Evolutionary conservation across 2,113 vertebrate genomes (phyloP).

Genomic region (Anarrhichthys ocellatus): DNA sequence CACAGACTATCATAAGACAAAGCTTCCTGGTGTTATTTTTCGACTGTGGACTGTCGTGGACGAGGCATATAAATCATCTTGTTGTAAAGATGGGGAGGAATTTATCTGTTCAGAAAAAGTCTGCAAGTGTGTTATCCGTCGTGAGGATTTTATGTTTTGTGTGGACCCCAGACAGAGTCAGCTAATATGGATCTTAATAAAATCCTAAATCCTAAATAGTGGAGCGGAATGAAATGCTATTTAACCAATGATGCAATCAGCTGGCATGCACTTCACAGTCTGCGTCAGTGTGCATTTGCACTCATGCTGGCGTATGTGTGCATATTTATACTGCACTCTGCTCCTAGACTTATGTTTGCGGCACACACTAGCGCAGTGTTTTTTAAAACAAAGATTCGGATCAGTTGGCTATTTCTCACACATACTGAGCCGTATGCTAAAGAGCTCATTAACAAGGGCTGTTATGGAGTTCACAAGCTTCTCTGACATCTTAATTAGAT

Average conservation of each 20-base stretch:
- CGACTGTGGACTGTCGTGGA: neutral
- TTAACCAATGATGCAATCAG: conserved; percentile 41
- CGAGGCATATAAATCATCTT: neutral
- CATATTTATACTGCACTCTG: neutral
- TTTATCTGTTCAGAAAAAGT: neutral
- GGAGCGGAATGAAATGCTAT: conserved; percentile 17
- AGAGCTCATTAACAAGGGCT: conserved; percentile 79
- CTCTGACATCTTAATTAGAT: conserved; percentile 86
- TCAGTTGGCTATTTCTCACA: conserved; percentile 68
- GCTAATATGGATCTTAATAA: neutral
- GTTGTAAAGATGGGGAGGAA: neutral
- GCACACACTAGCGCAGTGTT: conserved; percentile 5
- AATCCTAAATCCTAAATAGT: conserved; percentile 7
- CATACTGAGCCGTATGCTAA: conserved; percentile 71
- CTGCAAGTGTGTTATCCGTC: too few relatives aligned
- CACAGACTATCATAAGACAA: neutral
- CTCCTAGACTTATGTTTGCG: conserved; percentile 35
- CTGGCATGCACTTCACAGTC: conserved; percentile 13
- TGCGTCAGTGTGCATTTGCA: neutral
- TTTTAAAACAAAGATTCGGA: conserved; percentile 63
- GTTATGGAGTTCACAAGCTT: conserved; percentile 77
- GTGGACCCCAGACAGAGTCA: neutral
- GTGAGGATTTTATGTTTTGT: neutral
- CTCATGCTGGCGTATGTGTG: too few relatives aligned
- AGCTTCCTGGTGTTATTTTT: neutral